Percentiles rank a stretch among this genome's conserved stretches.
These are phyloP conservation scores for Scolanthus callimorphus DNA, from an alignment of 92 coral and sea anemone species.

Conservation along the genomic window DNA sequence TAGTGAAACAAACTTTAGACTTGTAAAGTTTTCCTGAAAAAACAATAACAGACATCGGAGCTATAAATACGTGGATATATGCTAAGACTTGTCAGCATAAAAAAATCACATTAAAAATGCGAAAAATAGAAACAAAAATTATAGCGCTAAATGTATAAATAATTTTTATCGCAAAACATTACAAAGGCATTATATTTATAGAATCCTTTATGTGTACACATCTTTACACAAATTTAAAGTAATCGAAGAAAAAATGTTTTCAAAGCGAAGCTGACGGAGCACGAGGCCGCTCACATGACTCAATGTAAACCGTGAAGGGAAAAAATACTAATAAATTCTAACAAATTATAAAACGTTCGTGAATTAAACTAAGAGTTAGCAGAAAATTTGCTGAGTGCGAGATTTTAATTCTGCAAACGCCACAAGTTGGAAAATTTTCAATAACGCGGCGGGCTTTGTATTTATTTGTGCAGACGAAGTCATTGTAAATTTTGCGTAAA, in stretches of 20 bases:
- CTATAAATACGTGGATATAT: too few species aligned
- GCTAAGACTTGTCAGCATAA: too few species aligned
- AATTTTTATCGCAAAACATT: too few species aligned
- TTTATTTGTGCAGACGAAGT: conserved; percentile 87
- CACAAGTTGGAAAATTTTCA: conserved; percentile 2
- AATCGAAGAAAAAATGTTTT: too few species aligned
- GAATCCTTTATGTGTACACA: too few species aligned
- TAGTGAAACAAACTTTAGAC: conserved; percentile 96
- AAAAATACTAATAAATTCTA: conserved; percentile 15
- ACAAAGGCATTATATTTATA: too few species aligned
- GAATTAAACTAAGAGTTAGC: background rate
- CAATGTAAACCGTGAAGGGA: conserved; percentile 16
- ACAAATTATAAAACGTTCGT: background rate
- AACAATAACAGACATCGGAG: conserved; percentile 32
- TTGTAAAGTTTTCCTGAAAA: conserved; percentile 92
- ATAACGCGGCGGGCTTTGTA: conserved; percentile 7
- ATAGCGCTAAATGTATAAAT: too few species aligned
- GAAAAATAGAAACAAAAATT: too few species aligned
- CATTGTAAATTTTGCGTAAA: conserved; percentile 36
- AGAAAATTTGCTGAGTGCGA: background rate
- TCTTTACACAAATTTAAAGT: too few species aligned
- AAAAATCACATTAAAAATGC: too few species aligned
- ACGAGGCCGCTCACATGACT: conserved; percentile 77
- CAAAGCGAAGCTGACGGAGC: conserved; percentile 20
- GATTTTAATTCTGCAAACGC: background rate